Conservation (phyloP, 2,888 invertebrate species). For the Scotopteryx bipunctaria region DNA sequence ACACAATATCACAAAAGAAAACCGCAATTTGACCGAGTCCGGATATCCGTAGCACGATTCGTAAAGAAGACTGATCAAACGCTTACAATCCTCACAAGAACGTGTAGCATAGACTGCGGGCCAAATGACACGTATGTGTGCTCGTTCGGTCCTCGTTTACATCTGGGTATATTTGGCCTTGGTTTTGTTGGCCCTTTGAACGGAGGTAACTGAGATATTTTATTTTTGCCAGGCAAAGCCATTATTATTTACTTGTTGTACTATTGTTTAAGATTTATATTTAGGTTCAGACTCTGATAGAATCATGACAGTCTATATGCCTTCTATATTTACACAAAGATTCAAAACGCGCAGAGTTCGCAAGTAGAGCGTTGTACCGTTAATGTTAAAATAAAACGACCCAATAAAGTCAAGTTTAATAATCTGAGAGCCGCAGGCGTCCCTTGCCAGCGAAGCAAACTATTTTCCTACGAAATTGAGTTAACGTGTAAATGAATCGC, state of each 20-base stretch:
- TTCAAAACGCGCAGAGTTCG: slow-evolving; percentile 2
- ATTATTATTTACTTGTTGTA: too few relatives aligned
- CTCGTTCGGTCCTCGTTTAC: slow-evolving; percentile 20
- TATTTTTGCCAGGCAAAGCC: slow-evolving; percentile 25
- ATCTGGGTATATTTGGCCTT: slow-evolving; percentile 23
- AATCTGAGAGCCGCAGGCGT: slow-evolving; percentile 33
- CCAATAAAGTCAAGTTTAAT: slow-evolving; percentile 31
- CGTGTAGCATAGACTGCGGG: slow-evolving; percentile 7
- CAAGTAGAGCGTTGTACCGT: slow-evolving; percentile 6
- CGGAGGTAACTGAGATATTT: slow-evolving; percentile 23
- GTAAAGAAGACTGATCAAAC: slow-evolving; percentile 30
- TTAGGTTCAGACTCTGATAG: background rate
- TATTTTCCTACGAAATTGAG: slow-evolving; percentile 33
- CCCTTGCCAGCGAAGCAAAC: slow-evolving; percentile 27
- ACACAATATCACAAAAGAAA: slow-evolving; percentile 1
- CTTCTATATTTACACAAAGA: background rate
- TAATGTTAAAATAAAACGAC: slow-evolving; percentile 21
- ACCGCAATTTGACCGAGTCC: slow-evolving; percentile 10
- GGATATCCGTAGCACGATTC: slow-evolving; percentile 19
- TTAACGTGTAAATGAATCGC: slow-evolving; percentile 31
- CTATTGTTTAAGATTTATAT: background rate
- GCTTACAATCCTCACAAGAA: slow-evolving; percentile 15
- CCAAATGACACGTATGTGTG: slow-evolving; percentile 30
- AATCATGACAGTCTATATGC: background rate
- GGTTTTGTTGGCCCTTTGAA: slow-evolving; percentile 33